Conservation (phyloP, 2,113 vertebrate species). For the Lepus europaeus region DNA sequence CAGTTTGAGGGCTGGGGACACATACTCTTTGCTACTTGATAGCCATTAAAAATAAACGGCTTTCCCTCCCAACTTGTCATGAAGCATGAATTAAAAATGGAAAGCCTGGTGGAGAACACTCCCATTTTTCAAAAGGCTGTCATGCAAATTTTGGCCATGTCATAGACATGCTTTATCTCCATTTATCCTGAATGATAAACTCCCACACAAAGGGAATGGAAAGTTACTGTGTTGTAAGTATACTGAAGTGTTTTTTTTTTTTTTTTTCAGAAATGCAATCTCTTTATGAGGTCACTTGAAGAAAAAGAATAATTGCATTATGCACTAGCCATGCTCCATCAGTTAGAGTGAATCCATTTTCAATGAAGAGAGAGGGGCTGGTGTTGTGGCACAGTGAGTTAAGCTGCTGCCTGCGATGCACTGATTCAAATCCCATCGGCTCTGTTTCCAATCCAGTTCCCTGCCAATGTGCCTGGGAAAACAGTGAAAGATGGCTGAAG, state of each 20-base stretch:
- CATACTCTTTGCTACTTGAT: background rate
- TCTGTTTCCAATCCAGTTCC: no score
- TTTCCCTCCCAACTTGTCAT: background rate
- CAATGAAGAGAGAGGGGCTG: background rate
- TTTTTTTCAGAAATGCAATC: slow-evolving; percentile 52
- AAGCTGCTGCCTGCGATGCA: no score
- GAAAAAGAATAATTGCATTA: slow-evolving; percentile 48
- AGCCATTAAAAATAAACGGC: background rate
- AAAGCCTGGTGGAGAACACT: accelerated
- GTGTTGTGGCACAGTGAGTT: no score
- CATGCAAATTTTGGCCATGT: background rate
- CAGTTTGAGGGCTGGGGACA: background rate
- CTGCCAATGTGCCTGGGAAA: no score
- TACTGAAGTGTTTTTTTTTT: background rate
- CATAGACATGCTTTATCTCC: background rate
- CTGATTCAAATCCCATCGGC: no score
- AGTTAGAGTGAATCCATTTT: slow-evolving; percentile 54
- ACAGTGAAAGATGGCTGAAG: no score
- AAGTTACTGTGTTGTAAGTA: background rate
- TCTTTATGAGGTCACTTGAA: slow-evolving; percentile 20
- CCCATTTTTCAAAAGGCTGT: background rate
- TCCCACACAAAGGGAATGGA: background rate
- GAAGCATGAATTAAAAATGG: background rate
- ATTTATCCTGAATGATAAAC: slow-evolving; percentile 25
- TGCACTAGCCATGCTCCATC: slow-evolving; percentile 6